Evolutionary conservation across 2,797 vertebrate genomes (phyloP), one percentile per base, ranked within the genome.

Genomic region (Atherinosoma microstoma): DNA sequence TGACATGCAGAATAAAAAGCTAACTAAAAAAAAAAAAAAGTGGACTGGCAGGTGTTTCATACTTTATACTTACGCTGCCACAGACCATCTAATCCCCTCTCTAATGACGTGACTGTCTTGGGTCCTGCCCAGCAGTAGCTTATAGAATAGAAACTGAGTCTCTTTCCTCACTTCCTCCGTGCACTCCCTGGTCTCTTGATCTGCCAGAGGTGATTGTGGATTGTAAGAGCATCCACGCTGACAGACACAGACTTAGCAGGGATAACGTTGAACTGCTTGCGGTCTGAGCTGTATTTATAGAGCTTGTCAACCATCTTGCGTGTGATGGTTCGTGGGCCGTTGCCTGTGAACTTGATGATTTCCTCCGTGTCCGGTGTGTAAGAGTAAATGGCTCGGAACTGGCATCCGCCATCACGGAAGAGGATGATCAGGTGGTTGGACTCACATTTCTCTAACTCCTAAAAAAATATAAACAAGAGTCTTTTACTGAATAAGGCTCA

Each of bases 361-460:
- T 99, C 98, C 71, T 99, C 98, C 0, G 96, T 96, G 81, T 99
- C 98, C 0, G 98, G 98, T 3, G 96, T 95, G 89, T 95, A 99
- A 3, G 96, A 97, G 84, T 99, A 99, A 74, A 99, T 95, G 10
- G 94, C 97, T 67, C 98, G 89, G 83, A 97, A 99, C 93, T 98
- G 97, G 90, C 98, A 99, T 58, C 98, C 97, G 0, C 97, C 96
- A 3, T 99, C 98, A 0, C 98, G 97, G 90, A 99, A 99, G 70
- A 99, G 87, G 70, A 99, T 97, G 92, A 99, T 97, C 88, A 97
- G 96, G 94, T 99, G 97, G 88, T 99, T 98, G 84, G 97, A 97
- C n/a, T 99, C 98, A 0, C 96, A 98, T 81, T 96, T 99, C 88
- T 99, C 98, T 76, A 99, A 90, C 73, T 98, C 97, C 98, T 99